phyloP scores from a whole-genome alignment of 1,140 invertebrate species.

The Heliconius congener region DNA sequence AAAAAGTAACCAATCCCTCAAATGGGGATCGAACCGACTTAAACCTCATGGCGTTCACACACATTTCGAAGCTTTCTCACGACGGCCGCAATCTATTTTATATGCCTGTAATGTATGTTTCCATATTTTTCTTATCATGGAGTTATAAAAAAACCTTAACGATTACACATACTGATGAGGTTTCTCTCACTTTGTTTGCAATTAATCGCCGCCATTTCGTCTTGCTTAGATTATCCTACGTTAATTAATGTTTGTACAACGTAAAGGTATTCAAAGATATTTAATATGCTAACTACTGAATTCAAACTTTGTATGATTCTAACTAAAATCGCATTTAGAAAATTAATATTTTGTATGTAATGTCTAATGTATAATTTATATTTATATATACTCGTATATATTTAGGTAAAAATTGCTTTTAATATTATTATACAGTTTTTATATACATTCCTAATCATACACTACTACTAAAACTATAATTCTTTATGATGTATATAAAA shows the following conservation, averaged over 20 bases:
- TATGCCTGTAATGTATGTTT: neutral
- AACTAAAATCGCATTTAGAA: constrained; percentile 30
- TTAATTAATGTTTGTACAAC: constrained; percentile 43
- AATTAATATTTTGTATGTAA: too few species aligned
- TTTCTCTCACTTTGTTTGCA: constrained; percentile 22
- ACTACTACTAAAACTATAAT: constrained; percentile 16
- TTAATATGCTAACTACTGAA: constrained; percentile 45
- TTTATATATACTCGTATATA: constrained; percentile 8
- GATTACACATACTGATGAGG: constrained; percentile 35
- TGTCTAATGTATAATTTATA: neutral
- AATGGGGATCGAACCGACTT: too few species aligned
- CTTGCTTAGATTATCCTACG: constrained; percentile 27
- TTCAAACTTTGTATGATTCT: constrained; percentile 41
- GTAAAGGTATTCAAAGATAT: constrained; percentile 40
- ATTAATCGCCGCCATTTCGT: constrained; percentile 25
- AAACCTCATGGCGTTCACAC: too few species aligned
- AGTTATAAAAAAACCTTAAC: constrained; percentile 9
- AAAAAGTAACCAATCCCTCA: too few species aligned
- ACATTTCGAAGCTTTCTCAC: too few species aligned
- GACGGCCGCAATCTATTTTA: neutral
- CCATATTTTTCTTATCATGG: neutral
- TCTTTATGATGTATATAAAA: constrained; percentile 6
- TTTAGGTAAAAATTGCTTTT: too few species aligned
- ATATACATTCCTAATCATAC: too few species aligned
- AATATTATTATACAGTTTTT: too few species aligned